Conservation (phyloP, 2,113 vertebrate species). For the Bambusicola thoracicus region DNA sequence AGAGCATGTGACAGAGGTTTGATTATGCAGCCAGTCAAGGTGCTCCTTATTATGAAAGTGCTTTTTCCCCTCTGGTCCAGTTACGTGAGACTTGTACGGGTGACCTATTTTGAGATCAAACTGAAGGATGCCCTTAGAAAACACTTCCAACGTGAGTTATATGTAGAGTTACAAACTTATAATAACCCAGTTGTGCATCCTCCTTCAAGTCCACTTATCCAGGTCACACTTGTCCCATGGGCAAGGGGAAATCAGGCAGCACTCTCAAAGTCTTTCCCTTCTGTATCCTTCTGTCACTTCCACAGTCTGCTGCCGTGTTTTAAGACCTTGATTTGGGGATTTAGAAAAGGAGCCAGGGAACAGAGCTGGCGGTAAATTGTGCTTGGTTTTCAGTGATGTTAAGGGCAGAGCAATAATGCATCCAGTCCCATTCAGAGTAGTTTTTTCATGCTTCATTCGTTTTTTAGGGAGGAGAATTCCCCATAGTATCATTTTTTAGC, state of each 20-base stretch:
- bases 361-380: neutral
- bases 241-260: conserved; percentile 11
- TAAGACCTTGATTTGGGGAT: neutral
- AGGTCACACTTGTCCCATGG: conserved; percentile 51
- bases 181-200: conserved; percentile 23
- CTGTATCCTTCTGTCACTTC: neutral
- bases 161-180: neutral
- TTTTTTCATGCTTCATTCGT: neutral
- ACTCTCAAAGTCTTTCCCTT: neutral
- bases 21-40: neutral
- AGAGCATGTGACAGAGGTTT: neutral
- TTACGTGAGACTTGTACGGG: neutral
- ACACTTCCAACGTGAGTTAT: neutral
- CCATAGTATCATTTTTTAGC: neutral
- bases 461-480: neutral
- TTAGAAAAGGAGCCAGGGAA: neutral
- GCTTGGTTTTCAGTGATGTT: neutral
- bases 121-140: neutral
- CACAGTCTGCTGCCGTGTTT: neutral
- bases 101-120: conserved; percentile 32
- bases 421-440: neutral
- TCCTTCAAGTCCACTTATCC: conserved; percentile 30
- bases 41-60: neutral
- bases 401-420: neutral
- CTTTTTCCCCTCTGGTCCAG: neutral